Percentiles rank a stretch among this genome's conserved stretches.
Evolutionary conservation across 2,888 invertebrate species (phyloP).

Genomic region (Synergus gifuensis): DNA sequence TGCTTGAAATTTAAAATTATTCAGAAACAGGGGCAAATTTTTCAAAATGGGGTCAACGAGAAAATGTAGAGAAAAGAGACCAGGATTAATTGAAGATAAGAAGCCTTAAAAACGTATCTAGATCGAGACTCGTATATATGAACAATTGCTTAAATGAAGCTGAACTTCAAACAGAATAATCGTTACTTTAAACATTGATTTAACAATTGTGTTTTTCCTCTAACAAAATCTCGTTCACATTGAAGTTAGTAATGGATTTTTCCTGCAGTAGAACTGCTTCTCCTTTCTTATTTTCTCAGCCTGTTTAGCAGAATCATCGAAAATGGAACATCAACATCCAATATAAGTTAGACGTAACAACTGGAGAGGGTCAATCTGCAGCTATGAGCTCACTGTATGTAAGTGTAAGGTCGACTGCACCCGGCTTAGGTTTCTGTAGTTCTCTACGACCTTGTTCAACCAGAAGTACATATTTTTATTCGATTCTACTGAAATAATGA

Average conservation of each 20-base stretch:
- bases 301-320: slow-evolving; percentile 18
- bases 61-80: too few species aligned
- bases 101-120: slow-evolving; percentile 17
- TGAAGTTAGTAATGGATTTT: slow-evolving; percentile 6
- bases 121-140: slow-evolving; percentile 3
- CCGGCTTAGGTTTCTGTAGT: slow-evolving; percentile 10
- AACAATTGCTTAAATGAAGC: neutral
- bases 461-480: slow-evolving; percentile 21
- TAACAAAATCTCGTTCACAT: neutral
- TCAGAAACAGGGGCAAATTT: too few species aligned
- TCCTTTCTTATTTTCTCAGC: slow-evolving; percentile 18
- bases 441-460: slow-evolving; percentile 20
- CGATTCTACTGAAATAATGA: slow-evolving; percentile 15
- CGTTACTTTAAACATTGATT: neutral
- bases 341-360: slow-evolving; percentile 10
- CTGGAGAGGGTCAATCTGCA: slow-evolving; percentile 19
- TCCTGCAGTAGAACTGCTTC: slow-evolving; percentile 28
- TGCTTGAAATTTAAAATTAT: neutral
- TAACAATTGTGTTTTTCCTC: neutral
- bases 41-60: neutral
- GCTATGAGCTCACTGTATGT: neutral
- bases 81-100: slow-evolving; percentile 10
- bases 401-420: slow-evolving; percentile 18
- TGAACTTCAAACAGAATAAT: neutral
- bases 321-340: slow-evolving; percentile 33